Evolutionary conservation across 2,797 vertebrate genomes (phyloP), one percentile per base, ranked within the genome.

Genomic region (Scomberomorus guttatus): DNA sequence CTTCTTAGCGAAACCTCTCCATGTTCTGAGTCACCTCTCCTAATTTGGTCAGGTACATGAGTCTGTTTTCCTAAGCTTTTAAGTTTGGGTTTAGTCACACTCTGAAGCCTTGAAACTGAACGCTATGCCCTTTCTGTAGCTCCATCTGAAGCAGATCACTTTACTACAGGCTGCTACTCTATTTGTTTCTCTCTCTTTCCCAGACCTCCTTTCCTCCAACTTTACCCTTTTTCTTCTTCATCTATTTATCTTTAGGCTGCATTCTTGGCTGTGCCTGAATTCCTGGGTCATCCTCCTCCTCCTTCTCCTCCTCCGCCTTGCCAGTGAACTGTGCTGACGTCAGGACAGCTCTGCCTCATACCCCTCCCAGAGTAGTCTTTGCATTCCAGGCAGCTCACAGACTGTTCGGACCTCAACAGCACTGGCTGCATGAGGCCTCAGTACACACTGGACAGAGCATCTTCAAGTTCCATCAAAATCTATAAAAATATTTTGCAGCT

Each of bases 341-440:
- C 78, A 90, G 42, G 51, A 29, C 46, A 62, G 64, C 63, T 54
- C 67, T 32, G 73, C 68, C 67, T 61, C 22, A 2, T 12, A 1
- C 50, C 42, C 51, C 75, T 67, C 75, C 70, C 69, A 2, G 27
- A 13, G 56, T 3, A 10, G 27, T 59, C 68, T 70, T 60, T 60
- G 69, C 88, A 90, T 90, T 88, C 86, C 88, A 70, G 77, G 64
- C 81, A 37, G 77, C 73, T 82, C 58, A 6, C 58, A 59, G 61
- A 67, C 34, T 50, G 55, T 46, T 59, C 48, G 70, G 50, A 72
- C 60, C 60, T 32, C 1, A 44, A 51, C 60, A 42, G 72, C 67
- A 54, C 60, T 0, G 64, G 18, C 71, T 66, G 60, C 1, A 2
- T 0, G 0, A 37, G n/a, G 9, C 24, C 34, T 34, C 27, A 29